Conservation (phyloP, 2,888 invertebrate species). For the Esperia sulphurella region DNA sequence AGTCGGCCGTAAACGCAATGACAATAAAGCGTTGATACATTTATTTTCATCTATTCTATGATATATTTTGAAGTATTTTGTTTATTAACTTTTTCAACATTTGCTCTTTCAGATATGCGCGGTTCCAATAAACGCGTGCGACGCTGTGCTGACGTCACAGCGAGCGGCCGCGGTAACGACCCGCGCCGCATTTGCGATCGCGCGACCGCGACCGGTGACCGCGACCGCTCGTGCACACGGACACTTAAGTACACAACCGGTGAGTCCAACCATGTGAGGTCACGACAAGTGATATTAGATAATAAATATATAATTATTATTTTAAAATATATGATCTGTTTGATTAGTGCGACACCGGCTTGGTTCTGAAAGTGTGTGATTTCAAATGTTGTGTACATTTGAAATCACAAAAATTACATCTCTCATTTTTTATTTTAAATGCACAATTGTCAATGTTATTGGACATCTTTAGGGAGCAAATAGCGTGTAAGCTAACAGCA, state of each 20-base stretch:
- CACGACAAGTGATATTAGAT: slow-evolving; percentile 37
- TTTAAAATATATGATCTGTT: not conserved
- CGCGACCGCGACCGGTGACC: not conserved
- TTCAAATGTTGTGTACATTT: too few relatives aligned
- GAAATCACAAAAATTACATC: too few relatives aligned
- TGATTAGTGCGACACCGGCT: not conserved
- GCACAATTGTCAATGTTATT: too few relatives aligned
- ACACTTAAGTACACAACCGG: slow-evolving; percentile 17
- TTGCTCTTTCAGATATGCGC: slow-evolving; percentile 61
- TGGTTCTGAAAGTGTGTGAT: too few relatives aligned
- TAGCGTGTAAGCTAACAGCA: too few relatives aligned
- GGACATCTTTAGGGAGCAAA: too few relatives aligned
- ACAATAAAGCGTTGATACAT: too few relatives aligned
- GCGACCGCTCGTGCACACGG: not conserved
- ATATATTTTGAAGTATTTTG: too few relatives aligned
- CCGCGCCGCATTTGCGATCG: not conserved
- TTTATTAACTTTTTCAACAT: too few relatives aligned
- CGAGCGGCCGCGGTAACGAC: not conserved
- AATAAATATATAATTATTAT: slow-evolving; percentile 15
- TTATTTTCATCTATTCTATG: too few relatives aligned
- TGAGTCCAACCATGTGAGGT: slow-evolving; percentile 22
- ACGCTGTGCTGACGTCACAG: slow-evolving; percentile 38
- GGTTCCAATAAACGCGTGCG: slow-evolving; percentile 53
- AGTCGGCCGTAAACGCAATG: too few relatives aligned
- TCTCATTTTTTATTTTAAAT: too few relatives aligned